phyloP scores from a whole-genome alignment of 2,797 vertebrate species.

The Salmo trutta region DNA sequence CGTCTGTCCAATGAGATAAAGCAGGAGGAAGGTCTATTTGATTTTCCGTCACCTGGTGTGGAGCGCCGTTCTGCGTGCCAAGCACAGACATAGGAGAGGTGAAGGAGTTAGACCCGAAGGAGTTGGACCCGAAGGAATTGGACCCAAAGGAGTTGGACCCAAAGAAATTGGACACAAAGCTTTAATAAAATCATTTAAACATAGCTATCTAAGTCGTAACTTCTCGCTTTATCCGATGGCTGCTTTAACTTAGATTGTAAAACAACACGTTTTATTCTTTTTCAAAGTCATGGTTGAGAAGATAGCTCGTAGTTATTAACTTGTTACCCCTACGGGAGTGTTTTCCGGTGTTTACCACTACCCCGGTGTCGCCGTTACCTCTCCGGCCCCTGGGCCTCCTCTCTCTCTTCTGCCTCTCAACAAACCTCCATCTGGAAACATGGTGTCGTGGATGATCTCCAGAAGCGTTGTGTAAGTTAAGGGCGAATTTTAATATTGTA shows the following conservation, averaged over 20 bases:
- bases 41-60: slow-evolving; percentile 55
- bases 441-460: slow-evolving; percentile 96
- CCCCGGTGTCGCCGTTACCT: background rate
- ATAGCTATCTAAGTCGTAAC: too few relatives aligned
- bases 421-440: slow-evolving; percentile 55
- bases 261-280: background rate
- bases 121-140: background rate
- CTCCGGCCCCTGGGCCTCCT: background rate
- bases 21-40: slow-evolving; percentile 15
- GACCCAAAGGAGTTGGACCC: too few relatives aligned
- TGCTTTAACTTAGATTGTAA: background rate
- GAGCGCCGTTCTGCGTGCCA: slow-evolving; percentile 31
- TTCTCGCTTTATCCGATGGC: background rate
- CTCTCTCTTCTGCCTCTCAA: slow-evolving; percentile 6
- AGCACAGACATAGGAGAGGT: slow-evolving; percentile 18
- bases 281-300: background rate
- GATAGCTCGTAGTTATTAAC: background rate
- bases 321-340: slow-evolving; percentile 16
- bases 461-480: slow-evolving; percentile 90
- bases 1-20: slow-evolving; percentile 54
- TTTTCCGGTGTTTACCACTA: slow-evolving; percentile 29
- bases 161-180: background rate
- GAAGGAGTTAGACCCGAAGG: background rate
- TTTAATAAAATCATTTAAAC: slow-evolving; percentile 16
- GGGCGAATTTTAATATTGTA: background rate